A percentile compares a stretch with the other conserved stretches of the same genome.
Conservation (phyloP, 1,140 invertebrate species). For the Antheraea pernyi region DNA sequence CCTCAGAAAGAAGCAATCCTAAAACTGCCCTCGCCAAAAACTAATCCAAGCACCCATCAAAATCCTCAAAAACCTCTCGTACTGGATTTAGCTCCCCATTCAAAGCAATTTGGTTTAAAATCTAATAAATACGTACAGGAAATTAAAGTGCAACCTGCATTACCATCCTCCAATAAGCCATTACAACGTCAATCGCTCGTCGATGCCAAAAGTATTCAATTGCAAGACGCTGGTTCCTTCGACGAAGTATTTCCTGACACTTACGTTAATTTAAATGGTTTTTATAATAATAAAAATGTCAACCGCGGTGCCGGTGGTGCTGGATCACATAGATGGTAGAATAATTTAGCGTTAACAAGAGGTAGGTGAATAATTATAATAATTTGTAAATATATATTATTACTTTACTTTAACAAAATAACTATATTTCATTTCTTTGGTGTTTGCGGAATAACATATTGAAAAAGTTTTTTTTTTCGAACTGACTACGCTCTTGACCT, state of each 20-base stretch:
- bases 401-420: not conserved
- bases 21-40: not conserved
- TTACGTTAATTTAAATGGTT: conserved; percentile 27
- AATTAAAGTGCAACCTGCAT: not conserved
- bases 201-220: conserved; percentile 15
- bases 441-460: too few species aligned
- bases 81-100: conserved; percentile 22
- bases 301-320: conserved; percentile 14
- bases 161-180: not conserved
- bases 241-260: conserved; percentile 23
- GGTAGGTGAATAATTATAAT: conserved; percentile 17
- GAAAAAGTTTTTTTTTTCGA: too few species aligned
- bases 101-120: conserved; percentile 16
- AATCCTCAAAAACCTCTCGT: conserved; percentile 15
- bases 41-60: not conserved
- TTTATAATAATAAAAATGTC: conserved; percentile 17
- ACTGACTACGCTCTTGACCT: too few species aligned
- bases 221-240: conserved; percentile 18
- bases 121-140: conserved; percentile 9
- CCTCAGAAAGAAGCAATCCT: conserved; percentile 7
- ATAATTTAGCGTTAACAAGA: conserved; percentile 6
- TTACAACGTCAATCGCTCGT: not conserved
- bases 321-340: conserved; percentile 24
- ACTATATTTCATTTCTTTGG: too few species aligned
- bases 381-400: not conserved